Conservation (phyloP, 2,113 vertebrate genomes). For the Phaethon lepturus region DNA sequence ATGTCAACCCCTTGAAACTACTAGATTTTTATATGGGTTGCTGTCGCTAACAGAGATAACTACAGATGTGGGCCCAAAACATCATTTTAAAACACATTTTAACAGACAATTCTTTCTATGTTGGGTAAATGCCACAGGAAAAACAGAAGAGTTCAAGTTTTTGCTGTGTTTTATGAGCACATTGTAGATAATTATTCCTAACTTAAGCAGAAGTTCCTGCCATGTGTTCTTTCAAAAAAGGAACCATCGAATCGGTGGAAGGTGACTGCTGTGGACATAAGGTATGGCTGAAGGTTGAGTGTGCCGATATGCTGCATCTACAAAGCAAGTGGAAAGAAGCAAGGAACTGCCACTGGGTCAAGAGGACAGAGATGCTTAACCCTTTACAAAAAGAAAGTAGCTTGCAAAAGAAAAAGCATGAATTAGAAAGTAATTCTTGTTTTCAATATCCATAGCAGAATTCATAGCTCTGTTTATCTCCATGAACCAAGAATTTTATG, state of each 20-base stretch:
- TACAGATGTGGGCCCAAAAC: not conserved
- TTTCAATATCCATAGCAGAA: not conserved
- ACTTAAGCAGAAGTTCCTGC: not conserved
- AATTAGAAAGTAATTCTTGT: not conserved
- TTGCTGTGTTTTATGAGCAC: not conserved
- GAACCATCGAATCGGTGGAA: not conserved
- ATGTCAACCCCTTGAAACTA: not conserved
- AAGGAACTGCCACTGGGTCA: not conserved
- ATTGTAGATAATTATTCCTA: not conserved
- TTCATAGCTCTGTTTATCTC: not conserved
- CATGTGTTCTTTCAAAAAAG: not conserved
- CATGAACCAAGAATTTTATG: not conserved
- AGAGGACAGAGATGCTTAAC: not conserved
- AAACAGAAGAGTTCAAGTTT: not conserved
- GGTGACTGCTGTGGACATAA: not conserved
- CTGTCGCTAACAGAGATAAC: not conserved
- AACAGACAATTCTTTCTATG: not conserved
- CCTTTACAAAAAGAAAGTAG: not conserved
- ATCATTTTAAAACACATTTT: not conserved
- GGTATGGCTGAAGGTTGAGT: not conserved
- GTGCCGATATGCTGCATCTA: not conserved
- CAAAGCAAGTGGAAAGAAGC: not conserved
- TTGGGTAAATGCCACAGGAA: not conserved
- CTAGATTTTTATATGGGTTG: not conserved
- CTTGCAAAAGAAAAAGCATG: not conserved